A percentile compares a stretch with the other conserved stretches of the same genome.
phyloP scores from a whole-genome alignment of 1,140 invertebrate genomes.

The Drosophila pruinosa region DNA sequence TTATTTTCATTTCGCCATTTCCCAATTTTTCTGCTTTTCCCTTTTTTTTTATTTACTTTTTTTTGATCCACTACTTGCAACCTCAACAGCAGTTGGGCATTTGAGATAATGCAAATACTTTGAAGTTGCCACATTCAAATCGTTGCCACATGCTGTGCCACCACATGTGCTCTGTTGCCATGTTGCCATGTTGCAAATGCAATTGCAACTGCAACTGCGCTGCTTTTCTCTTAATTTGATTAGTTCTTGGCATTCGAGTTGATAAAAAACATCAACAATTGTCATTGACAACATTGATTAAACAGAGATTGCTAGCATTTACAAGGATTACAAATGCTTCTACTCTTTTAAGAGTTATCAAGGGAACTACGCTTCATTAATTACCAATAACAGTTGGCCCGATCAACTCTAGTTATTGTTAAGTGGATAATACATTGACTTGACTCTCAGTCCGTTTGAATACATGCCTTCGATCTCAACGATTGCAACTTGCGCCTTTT shows the following conservation, averaged over 20 bases:
- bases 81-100: background rate
- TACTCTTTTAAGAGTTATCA: too few species aligned
- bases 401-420: too few species aligned
- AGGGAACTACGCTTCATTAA: too few species aligned
- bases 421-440: too few species aligned
- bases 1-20: background rate
- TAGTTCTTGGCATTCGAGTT: background rate
- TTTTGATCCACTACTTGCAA: background rate
- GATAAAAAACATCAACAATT: background rate
- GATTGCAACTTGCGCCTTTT: too few species aligned
- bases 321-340: too few species aligned
- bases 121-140: slow-evolving; percentile 11
- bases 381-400: too few species aligned
- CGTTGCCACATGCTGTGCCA: background rate
- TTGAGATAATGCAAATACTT: slow-evolving; percentile 54
- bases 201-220: too few species aligned
- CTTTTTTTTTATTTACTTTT: background rate
- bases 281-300: background rate
- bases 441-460: too few species aligned
- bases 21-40: background rate
- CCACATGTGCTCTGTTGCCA: too few species aligned
- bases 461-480: too few species aligned
- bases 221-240: background rate
- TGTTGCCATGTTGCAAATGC: too few species aligned
- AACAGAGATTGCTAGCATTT: background rate